Percentiles rank a stretch among this genome's conserved stretches.
Evolutionary conservation across 1,140 invertebrate species (phyloP).

Genomic region (Dendroctonus ponderosae): DNA sequence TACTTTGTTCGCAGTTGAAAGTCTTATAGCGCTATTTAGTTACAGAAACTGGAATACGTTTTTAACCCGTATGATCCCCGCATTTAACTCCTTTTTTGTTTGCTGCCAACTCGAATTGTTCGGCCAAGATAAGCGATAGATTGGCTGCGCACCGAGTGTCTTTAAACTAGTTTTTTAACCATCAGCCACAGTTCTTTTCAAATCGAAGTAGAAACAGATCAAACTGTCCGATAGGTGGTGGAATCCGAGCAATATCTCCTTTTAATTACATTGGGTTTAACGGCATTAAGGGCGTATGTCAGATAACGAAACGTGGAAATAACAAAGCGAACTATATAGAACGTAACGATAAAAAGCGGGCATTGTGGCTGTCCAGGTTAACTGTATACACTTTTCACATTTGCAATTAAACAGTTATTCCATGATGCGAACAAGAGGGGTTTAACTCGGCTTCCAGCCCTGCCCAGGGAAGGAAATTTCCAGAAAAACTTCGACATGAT

Average conservation of each 20-base stretch:
- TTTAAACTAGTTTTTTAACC: no score
- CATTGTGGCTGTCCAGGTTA: background rate
- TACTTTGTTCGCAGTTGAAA: constrained; percentile 10
- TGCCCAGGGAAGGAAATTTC: no score
- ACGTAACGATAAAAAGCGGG: background rate
- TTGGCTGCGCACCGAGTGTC: no score
- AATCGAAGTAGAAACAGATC: constrained; percentile 5
- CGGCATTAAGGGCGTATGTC: constrained; percentile 5
- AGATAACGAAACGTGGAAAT: constrained; percentile 10
- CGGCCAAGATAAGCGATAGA: no score
- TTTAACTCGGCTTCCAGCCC: no score
- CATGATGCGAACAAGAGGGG: no score
- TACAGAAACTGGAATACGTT: constrained; percentile 9
- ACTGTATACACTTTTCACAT: background rate
- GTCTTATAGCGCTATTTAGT: constrained; percentile 11
- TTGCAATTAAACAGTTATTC: no score
- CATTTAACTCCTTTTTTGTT: no score
- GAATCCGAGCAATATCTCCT: constrained; percentile 9
- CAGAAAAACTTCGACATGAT: no score
- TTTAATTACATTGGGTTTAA: constrained; percentile 16
- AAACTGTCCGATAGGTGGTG: constrained; percentile 13
- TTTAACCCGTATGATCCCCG: background rate
- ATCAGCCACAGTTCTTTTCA: background rate
- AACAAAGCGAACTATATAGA: constrained; percentile 6
- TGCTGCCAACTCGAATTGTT: no score